Base-by-base conservation (phyloP, 2,888 invertebrate species). In the Tetranychus truncatus region DNA sequence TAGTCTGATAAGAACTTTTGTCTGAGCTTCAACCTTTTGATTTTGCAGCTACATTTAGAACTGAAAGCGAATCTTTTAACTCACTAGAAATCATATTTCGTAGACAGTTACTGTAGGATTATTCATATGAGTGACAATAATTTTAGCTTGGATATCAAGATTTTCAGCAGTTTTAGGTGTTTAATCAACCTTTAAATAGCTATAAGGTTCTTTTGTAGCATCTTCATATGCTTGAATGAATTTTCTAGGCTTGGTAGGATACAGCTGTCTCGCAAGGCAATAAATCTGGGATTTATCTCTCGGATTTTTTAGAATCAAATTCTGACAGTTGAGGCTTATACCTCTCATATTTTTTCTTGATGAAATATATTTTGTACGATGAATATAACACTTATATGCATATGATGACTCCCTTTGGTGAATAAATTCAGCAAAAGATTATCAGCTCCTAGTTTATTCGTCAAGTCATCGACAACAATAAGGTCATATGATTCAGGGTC, bases 281-380 rank as follows among this genome's bases (percentile, higher is more conserved):
- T 34, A 2, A 1, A 44, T n/a, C 3, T 72, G 34, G 1, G 44
- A 44, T 11, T n/a, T n/a, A 72, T 72, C 72, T 2, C 72, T 24
- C 9, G 72, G 72, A 4, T 72, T 72, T 3, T 72, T 72, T 6
- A 72, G 1, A 1, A 72, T 72, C 2, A 69, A 69, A n/a, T 72
- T 3, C 21, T 45, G 71, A n/a, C 66, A 71, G 20, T 76, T 76
- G 11, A 76, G 18, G 8, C 72, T 45, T 6, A 77, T 74, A 15
- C 24, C 73, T 67, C 77, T 24, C 74, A 74, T 75, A n/a, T 74
- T n/a, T 34, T 67, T 71, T 1, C 69, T 66, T 77, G 74, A 18
- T 75, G 67, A 20, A 77, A 77, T n/a, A 76, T 66, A 45, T 76
- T 75, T 74, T 77, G 77, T 0, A 73, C 71, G 3, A 77, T 72